phyloP scores from a whole-genome alignment of 2,888 invertebrate genomes.

The Ypsolopha sequella region DNA sequence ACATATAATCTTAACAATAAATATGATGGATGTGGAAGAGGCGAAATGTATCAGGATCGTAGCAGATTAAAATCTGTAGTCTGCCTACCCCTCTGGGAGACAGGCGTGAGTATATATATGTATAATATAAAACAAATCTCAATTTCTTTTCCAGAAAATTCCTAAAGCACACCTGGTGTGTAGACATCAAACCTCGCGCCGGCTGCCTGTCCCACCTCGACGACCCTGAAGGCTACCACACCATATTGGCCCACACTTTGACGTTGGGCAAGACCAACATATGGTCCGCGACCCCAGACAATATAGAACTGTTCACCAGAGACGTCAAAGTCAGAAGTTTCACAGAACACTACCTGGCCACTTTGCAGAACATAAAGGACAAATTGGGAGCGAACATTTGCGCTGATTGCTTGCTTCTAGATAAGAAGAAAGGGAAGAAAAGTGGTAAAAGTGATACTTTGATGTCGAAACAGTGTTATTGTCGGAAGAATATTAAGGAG shows the following conservation, averaged over 20 bases:
- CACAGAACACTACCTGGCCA: conserved; percentile 74
- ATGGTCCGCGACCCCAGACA: conserved; percentile 76
- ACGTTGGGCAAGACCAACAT: conserved; percentile 78
- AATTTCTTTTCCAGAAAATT: conserved; percentile 65
- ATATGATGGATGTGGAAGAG: too few relatives aligned
- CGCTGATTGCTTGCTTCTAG: conserved; percentile 17
- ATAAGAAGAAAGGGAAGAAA: conserved; percentile 19
- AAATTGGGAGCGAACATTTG: conserved; percentile 13
- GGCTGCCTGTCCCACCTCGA: conserved; percentile 89
- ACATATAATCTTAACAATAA: too few relatives aligned
- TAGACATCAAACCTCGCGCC: conserved; percentile 90
- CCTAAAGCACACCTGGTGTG: conserved; percentile 75
- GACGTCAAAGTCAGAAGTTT: conserved; percentile 79
- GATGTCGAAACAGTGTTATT: conserved; percentile 28
- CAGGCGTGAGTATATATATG: background rate
- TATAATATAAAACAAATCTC: background rate
- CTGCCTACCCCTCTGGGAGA: background rate
- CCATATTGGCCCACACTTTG: conserved; percentile 82
- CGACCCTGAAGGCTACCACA: conserved; percentile 86
- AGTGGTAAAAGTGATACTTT: conserved; percentile 24
- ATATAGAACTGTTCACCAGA: conserved; percentile 81
- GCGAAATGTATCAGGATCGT: too few relatives aligned
- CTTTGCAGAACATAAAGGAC: conserved; percentile 15
- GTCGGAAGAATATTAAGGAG: conserved; percentile 39
- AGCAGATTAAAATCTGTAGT: too few relatives aligned